These are phyloP conservation scores for Sthenelais limicola DNA, from an alignment of 2,888 invertebrate species.

Conservation along the genomic window DNA sequence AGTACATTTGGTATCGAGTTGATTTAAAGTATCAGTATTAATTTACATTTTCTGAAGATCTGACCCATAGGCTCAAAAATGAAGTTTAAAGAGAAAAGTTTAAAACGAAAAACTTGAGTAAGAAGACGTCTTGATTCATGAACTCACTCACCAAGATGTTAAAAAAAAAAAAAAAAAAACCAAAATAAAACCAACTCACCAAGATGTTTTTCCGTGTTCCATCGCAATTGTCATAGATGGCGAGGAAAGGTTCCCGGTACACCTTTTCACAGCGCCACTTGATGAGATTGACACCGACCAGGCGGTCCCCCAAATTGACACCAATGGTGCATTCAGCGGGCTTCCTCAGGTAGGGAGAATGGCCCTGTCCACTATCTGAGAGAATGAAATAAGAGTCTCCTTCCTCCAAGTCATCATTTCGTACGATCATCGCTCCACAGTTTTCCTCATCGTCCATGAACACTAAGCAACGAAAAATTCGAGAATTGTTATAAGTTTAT, in stretches of 20 bases:
- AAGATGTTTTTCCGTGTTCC: constrained; percentile 44
- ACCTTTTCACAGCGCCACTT: constrained; percentile 49
- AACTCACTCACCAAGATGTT: too few species aligned
- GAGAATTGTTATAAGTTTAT: too few species aligned
- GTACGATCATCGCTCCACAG: constrained; percentile 37
- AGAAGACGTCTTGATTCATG: too few species aligned
- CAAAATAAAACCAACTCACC: constrained; percentile 40
- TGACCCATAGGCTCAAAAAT: too few species aligned
- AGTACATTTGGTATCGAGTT: too few species aligned
- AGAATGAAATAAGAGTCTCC: constrained; percentile 49
- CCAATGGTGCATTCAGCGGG: constrained; percentile 50
- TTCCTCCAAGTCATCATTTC: constrained; percentile 50
- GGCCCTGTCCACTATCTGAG: constrained; percentile 47
- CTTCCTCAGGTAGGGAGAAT: constrained; percentile 38
- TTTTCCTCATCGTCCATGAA: constrained; percentile 45
- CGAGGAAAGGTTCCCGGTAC: constrained; percentile 46
- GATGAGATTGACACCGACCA: constrained; percentile 46
- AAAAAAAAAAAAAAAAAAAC: too few species aligned
- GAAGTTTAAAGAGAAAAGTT: too few species aligned
- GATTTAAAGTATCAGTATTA: too few species aligned
- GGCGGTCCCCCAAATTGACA: constrained; percentile 51
- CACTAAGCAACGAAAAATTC: too few species aligned
- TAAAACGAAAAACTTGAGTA: too few species aligned
- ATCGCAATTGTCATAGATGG: constrained; percentile 51
- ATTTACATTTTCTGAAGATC: too few species aligned